phyloP scores from a whole-genome alignment of 2,797 vertebrate species.

The Telmatherina bonti region DNA sequence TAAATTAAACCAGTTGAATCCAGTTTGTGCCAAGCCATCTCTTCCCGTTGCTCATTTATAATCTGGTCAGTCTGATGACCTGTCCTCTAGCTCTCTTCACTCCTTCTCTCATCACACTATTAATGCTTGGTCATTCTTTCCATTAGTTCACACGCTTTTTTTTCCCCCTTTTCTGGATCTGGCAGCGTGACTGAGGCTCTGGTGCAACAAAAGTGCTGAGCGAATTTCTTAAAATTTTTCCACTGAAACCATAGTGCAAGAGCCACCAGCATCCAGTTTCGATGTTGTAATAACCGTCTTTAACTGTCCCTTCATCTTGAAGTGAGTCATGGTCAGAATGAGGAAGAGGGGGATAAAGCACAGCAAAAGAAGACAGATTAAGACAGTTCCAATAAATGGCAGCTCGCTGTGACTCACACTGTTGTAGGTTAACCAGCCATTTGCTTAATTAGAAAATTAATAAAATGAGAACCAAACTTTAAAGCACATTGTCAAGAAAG shows the following conservation, averaged over 20 bases:
- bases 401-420: constrained; percentile 32
- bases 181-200: constrained; percentile 53
- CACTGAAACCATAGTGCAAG: constrained; percentile 72
- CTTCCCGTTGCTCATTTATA: constrained; percentile 64
- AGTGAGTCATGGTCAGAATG: constrained; percentile 81
- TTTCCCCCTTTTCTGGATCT: constrained; percentile 56
- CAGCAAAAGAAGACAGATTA: constrained; percentile 54
- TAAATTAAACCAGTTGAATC: constrained; percentile 45
- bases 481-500: not conserved
- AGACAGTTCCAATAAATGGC: constrained; percentile 63
- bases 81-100: constrained; percentile 44
- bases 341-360: constrained; percentile 71
- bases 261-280: constrained; percentile 64
- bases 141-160: constrained; percentile 68
- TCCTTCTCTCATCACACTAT: constrained; percentile 59
- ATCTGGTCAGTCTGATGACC: constrained; percentile 52
- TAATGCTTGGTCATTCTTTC: constrained; percentile 81
- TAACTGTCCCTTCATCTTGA: constrained; percentile 56
- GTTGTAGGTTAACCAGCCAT: constrained; percentile 35
- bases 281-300: constrained; percentile 76
- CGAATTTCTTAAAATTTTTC: constrained; percentile 69
- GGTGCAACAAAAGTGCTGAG: constrained; percentile 62
- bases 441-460: constrained; percentile 17
- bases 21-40: constrained; percentile 44
- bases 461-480: not conserved